Conservation (phyloP, 1,140 invertebrate species). For the Bombyx mandarina region DNA sequence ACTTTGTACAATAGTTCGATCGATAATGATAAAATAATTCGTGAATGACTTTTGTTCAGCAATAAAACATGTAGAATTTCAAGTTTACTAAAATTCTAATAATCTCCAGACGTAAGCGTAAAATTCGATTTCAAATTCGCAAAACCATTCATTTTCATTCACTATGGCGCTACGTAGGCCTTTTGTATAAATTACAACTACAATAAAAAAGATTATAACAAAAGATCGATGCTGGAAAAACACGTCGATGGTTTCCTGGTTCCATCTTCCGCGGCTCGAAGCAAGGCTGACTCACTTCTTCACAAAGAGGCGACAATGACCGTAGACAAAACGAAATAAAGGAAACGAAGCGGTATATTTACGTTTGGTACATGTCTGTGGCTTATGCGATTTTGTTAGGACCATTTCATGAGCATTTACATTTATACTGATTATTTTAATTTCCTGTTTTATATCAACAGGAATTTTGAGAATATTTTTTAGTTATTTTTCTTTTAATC, state of each 20-base stretch:
- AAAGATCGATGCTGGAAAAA: conserved; percentile 35
- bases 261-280: conserved; percentile 23
- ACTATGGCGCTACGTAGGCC: conserved; percentile 7
- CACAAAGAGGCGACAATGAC: conserved; percentile 35
- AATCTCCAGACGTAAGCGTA: conserved; percentile 15
- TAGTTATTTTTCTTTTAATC: too few species aligned
- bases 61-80: too few species aligned
- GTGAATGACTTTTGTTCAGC: too few species aligned
- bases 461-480: too few species aligned
- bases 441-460: too few species aligned
- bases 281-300: conserved; percentile 24
- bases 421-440: too few species aligned
- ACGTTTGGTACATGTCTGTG: conserved; percentile 1
- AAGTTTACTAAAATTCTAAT: neutral
- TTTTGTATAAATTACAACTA: neutral
- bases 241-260: conserved; percentile 38
- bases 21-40: too few species aligned
- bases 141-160: neutral
- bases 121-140: conserved; percentile 7
- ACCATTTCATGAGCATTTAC: too few species aligned
- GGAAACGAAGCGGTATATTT: conserved; percentile 15
- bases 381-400: too few species aligned
- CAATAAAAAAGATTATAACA: conserved; percentile 16
- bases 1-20: too few species aligned
- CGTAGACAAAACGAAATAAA: conserved; percentile 35